Conservation (phyloP, 2,797 vertebrate species). For the Hylomyscus alleni region DNA sequence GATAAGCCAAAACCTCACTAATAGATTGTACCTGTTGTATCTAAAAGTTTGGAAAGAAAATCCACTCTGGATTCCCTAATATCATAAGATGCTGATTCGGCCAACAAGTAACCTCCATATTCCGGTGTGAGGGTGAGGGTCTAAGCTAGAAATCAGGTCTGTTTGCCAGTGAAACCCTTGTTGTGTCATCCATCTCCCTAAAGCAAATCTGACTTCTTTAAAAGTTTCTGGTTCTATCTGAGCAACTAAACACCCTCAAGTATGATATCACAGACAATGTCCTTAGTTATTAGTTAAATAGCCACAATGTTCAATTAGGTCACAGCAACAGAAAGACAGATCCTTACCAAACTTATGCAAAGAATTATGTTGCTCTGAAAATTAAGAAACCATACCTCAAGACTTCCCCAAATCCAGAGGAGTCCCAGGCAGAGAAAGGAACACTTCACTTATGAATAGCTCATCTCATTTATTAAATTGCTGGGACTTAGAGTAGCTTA, state of each 20-base stretch:
- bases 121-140: neutral
- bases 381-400: neutral
- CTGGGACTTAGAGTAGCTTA: neutral
- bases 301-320: conserved; percentile 17
- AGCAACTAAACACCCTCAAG: conserved; percentile 36
- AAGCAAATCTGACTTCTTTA: conserved; percentile 9
- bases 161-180: neutral
- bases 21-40: neutral
- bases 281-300: neutral
- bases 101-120: neutral
- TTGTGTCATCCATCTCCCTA: neutral
- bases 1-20: neutral
- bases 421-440: conserved; percentile 15
- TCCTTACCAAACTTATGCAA: neutral
- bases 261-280: neutral
- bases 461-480: conserved; percentile 5
- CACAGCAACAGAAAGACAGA: neutral
- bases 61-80: neutral
- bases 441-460: neutral
- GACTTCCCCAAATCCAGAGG: conserved; percentile 19
- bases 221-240: neutral
- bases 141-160: neutral
- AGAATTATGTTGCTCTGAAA: neutral
- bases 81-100: neutral
- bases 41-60: neutral